Evolutionary conservation across 2,797 vertebrate species (phyloP).

Genomic region (Enteromius radiatus): DNA sequence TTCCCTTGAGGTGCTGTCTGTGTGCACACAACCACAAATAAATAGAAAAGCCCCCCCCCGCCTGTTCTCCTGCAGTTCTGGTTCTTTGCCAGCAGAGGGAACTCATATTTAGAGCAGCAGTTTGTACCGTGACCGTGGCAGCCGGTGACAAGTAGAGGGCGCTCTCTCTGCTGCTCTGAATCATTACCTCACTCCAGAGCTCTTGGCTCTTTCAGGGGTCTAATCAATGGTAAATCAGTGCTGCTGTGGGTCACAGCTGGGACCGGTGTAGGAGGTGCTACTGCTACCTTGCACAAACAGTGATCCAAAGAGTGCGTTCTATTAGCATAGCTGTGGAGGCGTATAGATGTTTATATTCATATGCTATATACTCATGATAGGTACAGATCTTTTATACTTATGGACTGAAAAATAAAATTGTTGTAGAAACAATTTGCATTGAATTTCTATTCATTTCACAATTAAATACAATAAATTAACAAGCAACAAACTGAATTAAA

Average conservation of each 20-base stretch:
- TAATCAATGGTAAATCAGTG: constrained; percentile 81
- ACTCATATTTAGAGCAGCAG: constrained; percentile 74
- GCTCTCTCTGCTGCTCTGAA: constrained; percentile 16
- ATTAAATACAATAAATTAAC: not conserved
- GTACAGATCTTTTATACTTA: not conserved
- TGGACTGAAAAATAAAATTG: not conserved
- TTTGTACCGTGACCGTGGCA: constrained; percentile 52
- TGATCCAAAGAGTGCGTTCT: constrained; percentile 79
- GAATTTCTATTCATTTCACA: not conserved
- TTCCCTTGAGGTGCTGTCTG: not conserved
- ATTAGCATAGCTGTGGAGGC: constrained; percentile 84
- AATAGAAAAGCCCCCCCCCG: not conserved
- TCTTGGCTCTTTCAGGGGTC: constrained; percentile 68
- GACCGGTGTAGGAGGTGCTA: constrained; percentile 85
- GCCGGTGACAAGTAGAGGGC: constrained; percentile 55
- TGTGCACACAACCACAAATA: constrained; percentile 38
- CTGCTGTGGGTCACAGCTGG: constrained; percentile 77
- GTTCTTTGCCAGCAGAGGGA: constrained; percentile 79
- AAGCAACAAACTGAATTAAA: not conserved
- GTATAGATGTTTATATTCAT: constrained; percentile 64
- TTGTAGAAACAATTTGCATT: not conserved
- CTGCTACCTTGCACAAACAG: constrained; percentile 82
- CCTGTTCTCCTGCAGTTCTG: constrained; percentile 70
- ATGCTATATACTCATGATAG: not conserved
- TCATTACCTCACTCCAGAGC: constrained; percentile 70